Evolutionary conservation across 2,797 vertebrate species (phyloP).

Genomic region (Lagorchestes hirsutus): DNA sequence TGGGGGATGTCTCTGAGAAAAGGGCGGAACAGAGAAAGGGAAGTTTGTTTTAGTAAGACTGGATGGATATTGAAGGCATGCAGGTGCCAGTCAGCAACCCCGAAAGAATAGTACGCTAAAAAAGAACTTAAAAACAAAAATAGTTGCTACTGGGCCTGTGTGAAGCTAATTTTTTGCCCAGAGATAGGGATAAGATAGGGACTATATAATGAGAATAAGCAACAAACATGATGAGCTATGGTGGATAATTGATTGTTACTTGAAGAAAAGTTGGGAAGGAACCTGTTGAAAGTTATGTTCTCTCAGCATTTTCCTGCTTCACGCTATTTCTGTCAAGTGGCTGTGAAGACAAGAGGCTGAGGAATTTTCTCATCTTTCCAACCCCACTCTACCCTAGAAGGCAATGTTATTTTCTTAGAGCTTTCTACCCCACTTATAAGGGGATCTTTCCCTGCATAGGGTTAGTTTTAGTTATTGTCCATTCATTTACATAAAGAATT

Average conservation of each 20-base stretch:
- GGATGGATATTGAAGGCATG: not conserved
- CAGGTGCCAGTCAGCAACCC: not conserved
- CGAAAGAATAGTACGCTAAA: not conserved
- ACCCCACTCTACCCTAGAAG: not conserved
- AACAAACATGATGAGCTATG: too few species aligned
- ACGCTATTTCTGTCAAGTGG: not conserved
- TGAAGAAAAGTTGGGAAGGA: too few species aligned
- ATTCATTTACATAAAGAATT: not conserved
- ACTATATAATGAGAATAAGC: too few species aligned
- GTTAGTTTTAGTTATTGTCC: not conserved
- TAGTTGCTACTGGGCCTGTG: too few species aligned
- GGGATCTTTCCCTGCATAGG: not conserved
- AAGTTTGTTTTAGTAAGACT: not conserved
- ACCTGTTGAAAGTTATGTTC: too few species aligned
- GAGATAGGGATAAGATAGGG: too few species aligned
- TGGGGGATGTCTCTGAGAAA: not conserved
- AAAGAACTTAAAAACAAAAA: not conserved
- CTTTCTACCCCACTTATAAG: not conserved
- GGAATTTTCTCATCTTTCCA: not conserved
- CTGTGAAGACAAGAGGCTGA: not conserved
- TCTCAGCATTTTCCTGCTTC: not conserved
- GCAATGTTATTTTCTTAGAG: not conserved
- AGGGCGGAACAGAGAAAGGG: not conserved
- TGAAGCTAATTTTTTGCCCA: too few species aligned
- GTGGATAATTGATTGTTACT: too few species aligned